phyloP scores from a whole-genome alignment of 1,140 invertebrate genomes.

The Paraescarpia echinospica region DNA sequence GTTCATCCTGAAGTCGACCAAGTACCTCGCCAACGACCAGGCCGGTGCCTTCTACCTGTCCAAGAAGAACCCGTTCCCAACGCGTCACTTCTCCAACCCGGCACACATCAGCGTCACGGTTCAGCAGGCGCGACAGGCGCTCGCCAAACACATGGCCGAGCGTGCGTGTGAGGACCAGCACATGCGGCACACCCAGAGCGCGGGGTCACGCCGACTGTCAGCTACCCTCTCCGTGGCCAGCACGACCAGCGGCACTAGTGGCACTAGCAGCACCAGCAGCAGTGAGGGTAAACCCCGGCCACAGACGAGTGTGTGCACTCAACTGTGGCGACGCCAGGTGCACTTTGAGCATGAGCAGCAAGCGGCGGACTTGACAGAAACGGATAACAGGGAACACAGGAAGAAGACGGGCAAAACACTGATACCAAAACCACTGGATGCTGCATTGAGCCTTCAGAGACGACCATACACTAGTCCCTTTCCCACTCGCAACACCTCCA shows the following conservation, averaged over 20 bases:
- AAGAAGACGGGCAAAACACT: neutral
- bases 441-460: neutral
- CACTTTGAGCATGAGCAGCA: neutral
- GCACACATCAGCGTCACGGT: neutral
- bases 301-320: neutral
- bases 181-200: neutral
- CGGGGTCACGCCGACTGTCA: neutral
- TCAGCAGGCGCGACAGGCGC: neutral
- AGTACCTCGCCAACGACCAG: slow-evolving; percentile 27
- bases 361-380: neutral
- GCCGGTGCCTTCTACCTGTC: slow-evolving; percentile 18
- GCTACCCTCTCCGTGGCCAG: neutral
- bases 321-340: neutral
- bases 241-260: no score
- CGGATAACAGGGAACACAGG: neutral
- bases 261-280: no score
- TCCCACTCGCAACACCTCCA: neutral
- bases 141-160: neutral
- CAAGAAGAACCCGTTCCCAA: slow-evolving; percentile 15
- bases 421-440: neutral
- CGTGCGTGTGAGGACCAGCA: neutral
- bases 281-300: neutral
- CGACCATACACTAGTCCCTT: neutral
- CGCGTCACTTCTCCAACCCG: neutral
- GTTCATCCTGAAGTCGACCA: slow-evolving; percentile 48